A percentile compares a stretch with the other conserved stretches of the same genome.
These are phyloP conservation scores for Eutolmus rufibarbis DNA, from an alignment of 2,888 invertebrate species.

Conservation along the genomic window DNA sequence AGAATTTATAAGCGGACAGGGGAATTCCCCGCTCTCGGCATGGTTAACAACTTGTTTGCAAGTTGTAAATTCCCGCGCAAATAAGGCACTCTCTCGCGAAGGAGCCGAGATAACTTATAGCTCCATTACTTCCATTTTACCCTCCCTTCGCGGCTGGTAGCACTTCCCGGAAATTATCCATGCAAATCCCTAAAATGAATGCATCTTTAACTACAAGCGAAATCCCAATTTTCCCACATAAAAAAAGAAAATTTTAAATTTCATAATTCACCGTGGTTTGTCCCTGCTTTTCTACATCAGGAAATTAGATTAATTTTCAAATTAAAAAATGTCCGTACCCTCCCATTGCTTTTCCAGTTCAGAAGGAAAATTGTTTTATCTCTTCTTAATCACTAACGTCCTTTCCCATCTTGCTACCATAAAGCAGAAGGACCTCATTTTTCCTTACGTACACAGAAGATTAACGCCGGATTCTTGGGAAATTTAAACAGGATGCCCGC, in stretches of 20 bases:
- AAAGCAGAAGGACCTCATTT: neutral
- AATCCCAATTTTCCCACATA: neutral
- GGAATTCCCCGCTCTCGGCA: neutral
- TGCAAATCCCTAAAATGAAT: neutral
- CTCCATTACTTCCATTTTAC: neutral
- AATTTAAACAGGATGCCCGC: neutral
- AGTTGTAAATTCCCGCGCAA: neutral
- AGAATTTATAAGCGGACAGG: constrained; percentile 10
- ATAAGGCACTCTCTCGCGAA: neutral
- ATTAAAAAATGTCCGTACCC: neutral
- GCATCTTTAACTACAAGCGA: neutral
- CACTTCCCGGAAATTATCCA: neutral
- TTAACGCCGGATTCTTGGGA: neutral
- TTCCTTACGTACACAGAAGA: neutral
- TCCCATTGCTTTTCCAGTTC: neutral
- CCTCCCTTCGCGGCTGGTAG: neutral
- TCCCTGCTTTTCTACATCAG: neutral
- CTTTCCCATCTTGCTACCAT: neutral
- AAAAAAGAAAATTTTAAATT: neutral
- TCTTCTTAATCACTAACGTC: neutral
- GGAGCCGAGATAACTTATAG: neutral
- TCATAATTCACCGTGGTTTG: neutral
- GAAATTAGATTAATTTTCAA: neutral
- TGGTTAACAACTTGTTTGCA: neutral
- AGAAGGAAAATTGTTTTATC: neutral